phyloP scores from a whole-genome alignment of 2,797 vertebrate genomes.

The Muscicapa comitata region DNA sequence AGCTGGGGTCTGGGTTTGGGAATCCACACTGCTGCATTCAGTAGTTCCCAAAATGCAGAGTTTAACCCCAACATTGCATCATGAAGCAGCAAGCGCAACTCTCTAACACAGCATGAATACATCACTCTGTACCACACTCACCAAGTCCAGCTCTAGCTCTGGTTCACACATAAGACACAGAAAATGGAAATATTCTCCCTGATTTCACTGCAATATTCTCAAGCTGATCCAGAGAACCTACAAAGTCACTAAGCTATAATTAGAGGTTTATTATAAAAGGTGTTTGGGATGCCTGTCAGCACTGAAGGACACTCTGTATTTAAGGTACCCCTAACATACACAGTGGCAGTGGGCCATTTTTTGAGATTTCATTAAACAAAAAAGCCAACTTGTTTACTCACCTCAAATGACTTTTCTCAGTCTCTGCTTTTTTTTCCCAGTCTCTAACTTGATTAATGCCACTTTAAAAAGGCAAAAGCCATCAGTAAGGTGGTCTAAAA shows the following conservation, averaged over 20 bases:
- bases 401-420: constrained; percentile 14
- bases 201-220: neutral
- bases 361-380: neutral
- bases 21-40: neutral
- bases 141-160: neutral
- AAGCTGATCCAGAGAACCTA: neutral
- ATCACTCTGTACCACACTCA: neutral
- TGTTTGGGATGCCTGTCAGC: constrained; percentile 33
- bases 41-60: neutral
- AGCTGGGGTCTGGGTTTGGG: neutral
- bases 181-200: constrained; percentile 12
- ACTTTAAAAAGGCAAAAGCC: neutral
- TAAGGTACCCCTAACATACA: neutral
- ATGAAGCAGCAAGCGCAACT: neutral
- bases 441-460: neutral
- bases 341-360: neutral
- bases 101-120: neutral
- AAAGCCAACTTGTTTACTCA: constrained; percentile 25
- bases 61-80: neutral
- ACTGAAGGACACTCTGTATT: constrained; percentile 9
- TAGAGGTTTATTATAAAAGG: constrained; percentile 38
- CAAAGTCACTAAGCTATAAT: constrained; percentile 28
- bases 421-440: neutral
- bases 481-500: neutral
- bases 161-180: neutral